Evolutionary conservation across 2,888 invertebrate species (phyloP).

Genomic region (Eremobia ochroleuca): DNA sequence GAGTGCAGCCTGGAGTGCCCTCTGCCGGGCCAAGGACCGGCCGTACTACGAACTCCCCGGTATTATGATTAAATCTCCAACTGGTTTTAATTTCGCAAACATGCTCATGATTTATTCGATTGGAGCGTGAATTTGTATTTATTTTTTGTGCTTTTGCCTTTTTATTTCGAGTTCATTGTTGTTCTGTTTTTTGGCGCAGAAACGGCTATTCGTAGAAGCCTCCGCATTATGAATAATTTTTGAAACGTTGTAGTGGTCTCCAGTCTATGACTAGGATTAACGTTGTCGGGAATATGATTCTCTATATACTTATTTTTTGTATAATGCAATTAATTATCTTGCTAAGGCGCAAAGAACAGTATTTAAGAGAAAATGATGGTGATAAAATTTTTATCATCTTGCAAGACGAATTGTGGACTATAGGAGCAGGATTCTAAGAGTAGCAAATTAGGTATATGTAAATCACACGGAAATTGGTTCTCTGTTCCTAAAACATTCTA

Average conservation of each 20-base stretch:
- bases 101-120: constrained; percentile 54
- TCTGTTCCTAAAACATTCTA: constrained; percentile 1
- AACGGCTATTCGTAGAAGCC: constrained; percentile 26
- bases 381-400: background rate
- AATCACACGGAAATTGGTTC: constrained; percentile 15
- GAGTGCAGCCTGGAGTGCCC: constrained; percentile 65
- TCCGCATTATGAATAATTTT: constrained; percentile 22
- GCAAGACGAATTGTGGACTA: background rate
- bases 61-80: constrained; percentile 56
- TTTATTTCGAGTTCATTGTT: constrained; percentile 20
- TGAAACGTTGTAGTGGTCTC: constrained; percentile 25
- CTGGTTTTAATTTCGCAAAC: constrained; percentile 57
- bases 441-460: background rate
- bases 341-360: background rate
- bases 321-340: background rate
- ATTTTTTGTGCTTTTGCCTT: constrained; percentile 37
- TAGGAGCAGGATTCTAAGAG: background rate
- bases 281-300: background rate
- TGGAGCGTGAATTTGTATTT: constrained; percentile 37
- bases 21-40: constrained; percentile 68
- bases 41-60: constrained; percentile 40
- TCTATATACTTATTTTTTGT: background rate
- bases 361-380: background rate
- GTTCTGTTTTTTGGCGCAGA: constrained; percentile 11
- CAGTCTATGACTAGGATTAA: constrained; percentile 11